Evolutionary conservation across 2,797 vertebrate species (phyloP), one percentile per base, ranked within the genome.

Genomic region (Corythornis leucogaster): DNA sequence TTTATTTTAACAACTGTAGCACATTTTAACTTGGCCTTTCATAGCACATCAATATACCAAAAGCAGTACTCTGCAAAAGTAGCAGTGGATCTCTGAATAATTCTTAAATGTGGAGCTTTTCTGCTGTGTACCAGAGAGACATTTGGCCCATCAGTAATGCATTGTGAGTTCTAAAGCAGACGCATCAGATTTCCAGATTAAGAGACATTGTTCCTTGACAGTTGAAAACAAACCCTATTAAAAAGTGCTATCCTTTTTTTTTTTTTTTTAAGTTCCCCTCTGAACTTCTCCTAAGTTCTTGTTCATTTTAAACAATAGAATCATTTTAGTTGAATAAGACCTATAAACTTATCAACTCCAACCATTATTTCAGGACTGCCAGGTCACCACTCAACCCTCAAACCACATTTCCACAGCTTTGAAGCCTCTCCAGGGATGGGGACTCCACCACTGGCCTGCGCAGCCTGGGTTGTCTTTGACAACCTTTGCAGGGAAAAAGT

Each of bases 21-120:
- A 50, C 79, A 50, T 62, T 87, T 80, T 83, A 83, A 9, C 85
- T 78, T 87, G 85, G 80, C 31, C 24, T 92, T 91, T 89, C 82
- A 40, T 22, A 67, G 80, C 51, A 48, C 87, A 74, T 92, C 82
- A 35, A 24, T 92, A 78, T n/a, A 31, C n/a, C 42, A 57, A 38
- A 57, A 61, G 59, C 6, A 3, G 50, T 48, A 13, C 73, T 75
- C 73, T 89, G 74, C 59, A 81, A 51, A 71, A 87, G 63, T 46
- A 67, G 40, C 63, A 78, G 51, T 28, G 55, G 54, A 54, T 90
- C 51, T 87, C 45, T 26, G 74, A 46, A 59, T 43, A 83, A 40
- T 51, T 59, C 46, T 54, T 22, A 20, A 54, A 38, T 51, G 18
- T 33, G 28, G 59, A 81, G 48, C 6, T 77, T 68, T 90, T 76